These are phyloP conservation scores for Narcine bancroftii DNA, from an alignment of 2,113 vertebrate species.

Conservation along the genomic window DNA sequence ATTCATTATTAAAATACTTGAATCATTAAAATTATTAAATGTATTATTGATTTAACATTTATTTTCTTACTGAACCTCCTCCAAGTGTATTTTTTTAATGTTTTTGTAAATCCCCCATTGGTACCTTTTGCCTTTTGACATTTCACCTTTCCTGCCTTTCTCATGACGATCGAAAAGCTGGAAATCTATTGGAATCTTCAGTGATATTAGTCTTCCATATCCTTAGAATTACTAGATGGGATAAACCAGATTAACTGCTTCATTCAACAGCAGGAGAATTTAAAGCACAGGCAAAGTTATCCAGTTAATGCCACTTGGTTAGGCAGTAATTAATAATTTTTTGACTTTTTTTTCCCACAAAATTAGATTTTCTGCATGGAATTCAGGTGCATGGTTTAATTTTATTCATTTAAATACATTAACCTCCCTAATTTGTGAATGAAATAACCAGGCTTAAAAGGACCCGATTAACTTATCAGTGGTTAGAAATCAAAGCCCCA, in stretches of 20 bases:
- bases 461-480: neutral
- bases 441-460: neutral
- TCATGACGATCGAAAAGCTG: neutral
- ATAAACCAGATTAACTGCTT: neutral
- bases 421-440: neutral
- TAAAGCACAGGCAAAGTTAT: neutral
- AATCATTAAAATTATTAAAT: neutral
- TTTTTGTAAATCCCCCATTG: too few relatives aligned
- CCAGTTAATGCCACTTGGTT: neutral
- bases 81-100: too few relatives aligned
- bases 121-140: too few relatives aligned
- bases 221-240: neutral
- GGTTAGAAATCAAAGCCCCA: neutral
- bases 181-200: neutral
- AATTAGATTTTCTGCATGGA: neutral
- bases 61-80: too few relatives aligned
- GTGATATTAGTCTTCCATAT: neutral
- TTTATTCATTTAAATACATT: neutral
- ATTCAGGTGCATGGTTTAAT: too few relatives aligned
- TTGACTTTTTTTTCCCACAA: neutral
- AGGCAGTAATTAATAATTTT: neutral
- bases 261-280: neutral
- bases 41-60: neutral
- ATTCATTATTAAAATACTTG: too few relatives aligned
- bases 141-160: neutral